Conservation (phyloP, 2,113 vertebrate genomes). For the Protobothrops mucrosquamatus region DNA sequence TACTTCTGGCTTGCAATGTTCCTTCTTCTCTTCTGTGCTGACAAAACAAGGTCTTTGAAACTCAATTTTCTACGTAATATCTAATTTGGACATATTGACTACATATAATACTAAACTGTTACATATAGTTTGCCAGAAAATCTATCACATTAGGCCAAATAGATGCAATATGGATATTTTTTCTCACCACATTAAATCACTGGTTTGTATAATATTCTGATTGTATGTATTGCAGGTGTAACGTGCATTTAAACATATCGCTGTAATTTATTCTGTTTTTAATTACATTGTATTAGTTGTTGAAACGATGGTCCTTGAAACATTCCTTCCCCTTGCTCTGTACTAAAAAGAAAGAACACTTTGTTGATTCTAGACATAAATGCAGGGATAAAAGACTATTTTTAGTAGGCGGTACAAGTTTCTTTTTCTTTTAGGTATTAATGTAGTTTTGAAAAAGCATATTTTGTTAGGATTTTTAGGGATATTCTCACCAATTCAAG, state of each 20-base stretch:
- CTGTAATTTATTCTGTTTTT: neutral
- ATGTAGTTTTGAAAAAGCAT: neutral
- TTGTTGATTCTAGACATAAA: neutral
- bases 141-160: neutral
- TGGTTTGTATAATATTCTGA: neutral
- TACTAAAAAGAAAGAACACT: neutral
- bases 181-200: neutral
- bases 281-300: neutral
- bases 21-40: neutral
- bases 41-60: neutral
- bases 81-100: neutral
- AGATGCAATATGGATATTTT: neutral
- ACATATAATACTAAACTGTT: neutral
- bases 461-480: neutral
- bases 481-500: too few species aligned
- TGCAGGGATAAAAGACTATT: neutral
- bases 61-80: neutral
- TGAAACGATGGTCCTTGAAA: neutral
- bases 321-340: neutral
- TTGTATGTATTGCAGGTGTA: neutral
- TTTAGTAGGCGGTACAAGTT: neutral
- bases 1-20: neutral
- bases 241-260: neutral
- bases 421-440: neutral
- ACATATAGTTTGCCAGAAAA: neutral